phyloP scores from a whole-genome alignment of 2,888 invertebrate species.

The Lutraria lutraria region DNA sequence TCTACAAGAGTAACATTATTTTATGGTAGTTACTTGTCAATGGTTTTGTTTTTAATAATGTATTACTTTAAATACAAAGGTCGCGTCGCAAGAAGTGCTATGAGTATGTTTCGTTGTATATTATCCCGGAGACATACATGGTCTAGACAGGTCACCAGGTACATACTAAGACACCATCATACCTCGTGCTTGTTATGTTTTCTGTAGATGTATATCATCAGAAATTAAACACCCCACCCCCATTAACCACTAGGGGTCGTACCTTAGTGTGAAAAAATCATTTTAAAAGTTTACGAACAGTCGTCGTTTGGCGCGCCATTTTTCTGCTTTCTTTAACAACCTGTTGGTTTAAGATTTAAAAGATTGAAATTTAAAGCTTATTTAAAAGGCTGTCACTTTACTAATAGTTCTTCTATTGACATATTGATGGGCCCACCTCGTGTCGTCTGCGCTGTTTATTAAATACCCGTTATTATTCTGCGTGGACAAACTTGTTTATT shows the following conservation, averaged over 20 bases:
- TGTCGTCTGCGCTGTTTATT: conserved; percentile 41
- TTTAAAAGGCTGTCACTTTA: conserved; percentile 39
- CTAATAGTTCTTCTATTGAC: conserved; percentile 53
- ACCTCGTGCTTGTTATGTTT: neutral
- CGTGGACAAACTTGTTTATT: conserved; percentile 27
- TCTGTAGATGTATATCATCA: neutral
- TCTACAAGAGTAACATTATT: too few species aligned
- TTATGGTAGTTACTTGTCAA: too few species aligned
- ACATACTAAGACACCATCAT: neutral
- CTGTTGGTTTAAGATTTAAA: conserved; percentile 41
- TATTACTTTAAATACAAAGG: neutral
- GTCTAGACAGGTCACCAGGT: neutral
- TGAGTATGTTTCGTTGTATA: neutral
- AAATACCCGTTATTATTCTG: conserved; percentile 30
- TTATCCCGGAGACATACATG: neutral
- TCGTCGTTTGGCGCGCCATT: conserved; percentile 36
- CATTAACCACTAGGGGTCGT: conserved; percentile 13
- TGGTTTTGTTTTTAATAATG: neutral
- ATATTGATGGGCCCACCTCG: conserved; percentile 46
- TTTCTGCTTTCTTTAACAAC: conserved; percentile 30
- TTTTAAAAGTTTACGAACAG: neutral
- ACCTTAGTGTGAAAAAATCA: conserved; percentile 23
- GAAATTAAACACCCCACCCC: neutral
- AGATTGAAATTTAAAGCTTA: conserved; percentile 50
- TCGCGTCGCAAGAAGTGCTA: neutral